A percentile compares a stretch with the other conserved stretches of the same genome.
These are phyloP conservation scores for Sminthurides bifidus DNA, from an alignment of 1,140 invertebrate genomes.

Conservation along the genomic window DNA sequence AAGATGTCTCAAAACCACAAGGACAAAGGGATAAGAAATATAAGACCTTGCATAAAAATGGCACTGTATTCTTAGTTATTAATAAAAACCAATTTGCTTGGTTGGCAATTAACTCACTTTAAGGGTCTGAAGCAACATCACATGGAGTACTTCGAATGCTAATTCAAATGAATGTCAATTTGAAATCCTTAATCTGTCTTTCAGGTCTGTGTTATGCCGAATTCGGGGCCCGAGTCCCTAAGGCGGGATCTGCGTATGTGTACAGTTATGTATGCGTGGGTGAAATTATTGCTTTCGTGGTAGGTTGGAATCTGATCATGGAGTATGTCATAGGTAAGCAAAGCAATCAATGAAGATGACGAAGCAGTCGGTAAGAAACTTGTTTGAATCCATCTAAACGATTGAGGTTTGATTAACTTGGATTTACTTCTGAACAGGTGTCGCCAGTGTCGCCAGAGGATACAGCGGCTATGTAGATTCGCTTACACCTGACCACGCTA, in stretches of 20 bases:
- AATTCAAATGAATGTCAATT: no score
- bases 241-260: slow-evolving; percentile 56
- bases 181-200: no score
- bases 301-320: slow-evolving; percentile 77
- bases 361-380: neutral
- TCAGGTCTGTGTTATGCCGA: slow-evolving; percentile 55
- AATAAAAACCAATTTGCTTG: no score
- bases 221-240: slow-evolving; percentile 73
- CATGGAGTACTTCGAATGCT: no score
- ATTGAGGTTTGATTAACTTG: no score
- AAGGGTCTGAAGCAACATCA: no score
- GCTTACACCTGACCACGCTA: slow-evolving; percentile 53
- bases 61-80: no score
- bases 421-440: no score
- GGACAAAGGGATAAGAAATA: no score
- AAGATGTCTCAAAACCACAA: no score
- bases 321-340: slow-evolving; percentile 75
- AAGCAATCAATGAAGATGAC: slow-evolving; percentile 5
- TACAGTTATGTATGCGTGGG: slow-evolving; percentile 76
- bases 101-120: no score
- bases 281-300: slow-evolving; percentile 63
- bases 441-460: slow-evolving; percentile 82
- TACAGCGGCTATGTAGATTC: slow-evolving; percentile 67
- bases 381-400: neutral
- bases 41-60: no score